Base-by-base conservation (phyloP, 2,113 vertebrate genomes). In the Hassar affinis region DNA sequence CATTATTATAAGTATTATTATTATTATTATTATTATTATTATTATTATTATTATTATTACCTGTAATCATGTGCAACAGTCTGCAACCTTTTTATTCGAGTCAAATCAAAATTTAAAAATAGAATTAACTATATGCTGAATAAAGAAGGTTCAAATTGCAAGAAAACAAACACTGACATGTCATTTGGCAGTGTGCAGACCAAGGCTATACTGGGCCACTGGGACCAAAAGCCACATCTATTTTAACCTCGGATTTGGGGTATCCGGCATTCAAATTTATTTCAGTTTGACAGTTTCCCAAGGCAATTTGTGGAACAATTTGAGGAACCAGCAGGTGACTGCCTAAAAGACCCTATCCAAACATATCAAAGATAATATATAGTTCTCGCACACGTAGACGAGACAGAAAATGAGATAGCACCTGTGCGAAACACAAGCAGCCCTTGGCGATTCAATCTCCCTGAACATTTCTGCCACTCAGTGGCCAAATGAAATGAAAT, bases 401-500 rank as follows among this genome's bases (percentile, higher is more conserved):
- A 42, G 59, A 77, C 15, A n/a, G 61, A 49, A 76, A 68, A 77
- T 49, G n/a, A 54, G 81, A 35, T 33, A 49, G 56, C 42, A 80
- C 74, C 78, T 72, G 61, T 78, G 17, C 5, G 47, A 59, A 30
- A 74, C 45, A 15, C 56, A 78, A 45, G 79, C 52, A 45, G 57
- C 25, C 47, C 61, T 22, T 49, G 22, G 71, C 17, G 20, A 51
- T 38, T 27, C 35, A 35, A 57, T 82, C 62, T 27, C 47, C 88
- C 91, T 90, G 92, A 93, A 93, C 92, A 91, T 92, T 92, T 95
- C 93, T 93, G 93, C 93, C 93, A 91, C 93, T 94, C 91, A 86
- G 93, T 94, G 93, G 94, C 91, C 93, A 91, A 92, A 87, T 57
- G 88, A 86, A 87, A 84, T n/a, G n/a, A n/a, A n/a, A n/a, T n/a